Percentiles rank a stretch among this genome's conserved stretches.
phyloP scores from a whole-genome alignment of 1,140 invertebrate genomes.

The Hylaeus anthracinus region DNA sequence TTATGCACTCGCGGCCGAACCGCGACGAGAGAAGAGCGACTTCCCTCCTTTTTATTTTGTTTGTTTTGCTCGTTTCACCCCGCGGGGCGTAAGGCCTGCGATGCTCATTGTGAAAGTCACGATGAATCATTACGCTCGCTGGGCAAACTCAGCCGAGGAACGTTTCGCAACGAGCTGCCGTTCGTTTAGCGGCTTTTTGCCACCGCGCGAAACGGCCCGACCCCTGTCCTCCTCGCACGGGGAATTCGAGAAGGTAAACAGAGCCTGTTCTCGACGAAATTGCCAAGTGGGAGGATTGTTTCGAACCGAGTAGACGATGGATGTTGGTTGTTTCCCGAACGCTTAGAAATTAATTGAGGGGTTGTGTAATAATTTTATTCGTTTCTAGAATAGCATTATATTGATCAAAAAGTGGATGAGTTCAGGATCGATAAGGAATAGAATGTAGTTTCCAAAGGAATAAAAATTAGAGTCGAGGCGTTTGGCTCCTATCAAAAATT shows the following conservation, averaged over 20 bases:
- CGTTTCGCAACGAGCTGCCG: conserved; percentile 20
- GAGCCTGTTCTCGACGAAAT: conserved; percentile 28
- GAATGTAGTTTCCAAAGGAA: too few species aligned
- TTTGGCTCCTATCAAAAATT: too few species aligned
- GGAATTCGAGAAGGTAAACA: conserved; percentile 18
- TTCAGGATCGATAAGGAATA: too few species aligned
- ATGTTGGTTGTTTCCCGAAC: neutral
- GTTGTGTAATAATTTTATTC: too few species aligned
- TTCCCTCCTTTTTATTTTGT: neutral
- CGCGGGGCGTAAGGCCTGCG: neutral
- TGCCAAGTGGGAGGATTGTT: neutral
- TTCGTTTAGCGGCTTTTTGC: conserved; percentile 16
- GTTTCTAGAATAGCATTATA: too few species aligned
- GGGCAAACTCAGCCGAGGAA: neutral
- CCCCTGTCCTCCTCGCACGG: neutral
- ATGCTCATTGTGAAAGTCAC: conserved; percentile 44
- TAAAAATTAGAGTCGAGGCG: too few species aligned
- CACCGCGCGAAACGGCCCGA: neutral
- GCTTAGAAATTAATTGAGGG: neutral
- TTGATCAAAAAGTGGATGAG: too few species aligned
- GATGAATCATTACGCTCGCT: conserved; percentile 41
- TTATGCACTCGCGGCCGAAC: neutral
- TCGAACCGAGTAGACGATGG: too few species aligned
- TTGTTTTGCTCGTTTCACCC: neutral
- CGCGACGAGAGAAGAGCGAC: neutral